Conservation (phyloP, 2,888 invertebrate species). For the Pycnomerus fuliginosus region DNA sequence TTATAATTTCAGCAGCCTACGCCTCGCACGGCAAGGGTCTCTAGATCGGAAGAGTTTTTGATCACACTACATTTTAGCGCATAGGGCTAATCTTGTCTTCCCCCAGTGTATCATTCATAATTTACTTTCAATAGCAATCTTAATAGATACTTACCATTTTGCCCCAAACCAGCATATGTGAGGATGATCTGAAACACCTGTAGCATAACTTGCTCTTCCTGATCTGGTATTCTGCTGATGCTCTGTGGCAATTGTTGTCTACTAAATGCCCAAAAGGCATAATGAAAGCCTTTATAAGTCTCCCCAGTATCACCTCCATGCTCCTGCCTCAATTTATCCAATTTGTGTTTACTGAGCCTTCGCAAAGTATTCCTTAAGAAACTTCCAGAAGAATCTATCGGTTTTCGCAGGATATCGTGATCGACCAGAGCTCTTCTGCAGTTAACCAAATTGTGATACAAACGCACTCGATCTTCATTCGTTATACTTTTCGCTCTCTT, state of each 20-base stretch:
- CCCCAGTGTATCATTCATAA: too few species aligned
- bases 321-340: slow-evolving; percentile 74
- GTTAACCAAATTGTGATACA: slow-evolving; percentile 84
- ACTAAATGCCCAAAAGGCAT: slow-evolving; percentile 89
- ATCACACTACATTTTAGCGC: too few species aligned
- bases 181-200: slow-evolving; percentile 88
- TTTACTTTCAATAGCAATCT: too few species aligned
- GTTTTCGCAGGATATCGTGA: slow-evolving; percentile 77
- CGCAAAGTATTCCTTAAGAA: slow-evolving; percentile 87
- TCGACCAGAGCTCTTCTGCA: slow-evolving; percentile 83
- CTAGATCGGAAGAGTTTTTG: too few species aligned
- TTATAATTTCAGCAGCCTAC: too few species aligned
- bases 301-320: slow-evolving; percentile 73
- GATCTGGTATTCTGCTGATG: slow-evolving; percentile 79
- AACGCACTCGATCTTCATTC: slow-evolving; percentile 81
- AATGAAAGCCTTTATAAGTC: slow-evolving; percentile 83
- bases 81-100: too few species aligned
- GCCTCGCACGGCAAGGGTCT: too few species aligned
- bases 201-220: slow-evolving; percentile 81
- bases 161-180: slow-evolving; percentile 82
- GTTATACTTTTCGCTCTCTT: slow-evolving; percentile 69
- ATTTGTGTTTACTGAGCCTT: slow-evolving; percentile 78
- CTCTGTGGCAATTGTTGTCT: slow-evolving; percentile 78
- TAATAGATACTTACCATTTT: slow-evolving; percentile 56
- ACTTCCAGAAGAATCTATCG: slow-evolving; percentile 79